These are phyloP conservation scores for Polia nebulosa DNA, from an alignment of 2,888 invertebrate genomes.

Conservation along the genomic window DNA sequence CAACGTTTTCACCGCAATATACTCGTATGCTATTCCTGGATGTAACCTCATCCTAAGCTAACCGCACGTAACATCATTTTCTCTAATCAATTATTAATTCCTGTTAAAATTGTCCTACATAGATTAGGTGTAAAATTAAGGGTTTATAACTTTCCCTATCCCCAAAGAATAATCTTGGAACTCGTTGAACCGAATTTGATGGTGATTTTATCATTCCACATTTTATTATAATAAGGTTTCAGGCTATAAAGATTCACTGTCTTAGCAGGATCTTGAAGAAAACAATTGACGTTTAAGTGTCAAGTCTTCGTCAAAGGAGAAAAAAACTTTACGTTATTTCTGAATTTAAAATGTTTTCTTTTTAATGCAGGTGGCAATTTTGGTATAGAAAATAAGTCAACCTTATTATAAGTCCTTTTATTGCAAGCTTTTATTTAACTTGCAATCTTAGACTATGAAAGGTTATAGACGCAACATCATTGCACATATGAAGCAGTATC, in stretches of 20 bases:
- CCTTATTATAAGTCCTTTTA: too few species aligned
- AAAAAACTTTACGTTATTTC: neutral
- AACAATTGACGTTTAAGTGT: constrained; percentile 13
- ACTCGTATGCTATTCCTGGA: neutral
- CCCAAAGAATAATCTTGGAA: constrained; percentile 28
- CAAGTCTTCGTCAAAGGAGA: neutral
- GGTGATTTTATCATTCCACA: constrained; percentile 53
- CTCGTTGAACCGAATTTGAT: constrained; percentile 46
- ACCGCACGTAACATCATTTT: neutral
- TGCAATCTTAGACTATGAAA: too few species aligned
- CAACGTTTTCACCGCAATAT: neutral
- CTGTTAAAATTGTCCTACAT: constrained; percentile 2
- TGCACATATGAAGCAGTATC: too few species aligned
- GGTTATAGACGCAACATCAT: too few species aligned
- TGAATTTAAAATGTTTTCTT: neutral
- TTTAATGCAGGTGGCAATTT: too few species aligned
- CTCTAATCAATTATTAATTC: constrained; percentile 22
- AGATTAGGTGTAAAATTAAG: constrained; percentile 37
- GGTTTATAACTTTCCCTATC: neutral
- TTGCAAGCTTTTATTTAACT: too few species aligned
- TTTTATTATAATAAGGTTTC: constrained; percentile 48
- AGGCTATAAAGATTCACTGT: constrained; percentile 37
- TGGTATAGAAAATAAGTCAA: too few species aligned
- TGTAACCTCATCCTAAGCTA: neutral
- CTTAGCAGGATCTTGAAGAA: neutral